phyloP scores from a whole-genome alignment of 1,140 invertebrate species.

The Cydia pomonella region DNA sequence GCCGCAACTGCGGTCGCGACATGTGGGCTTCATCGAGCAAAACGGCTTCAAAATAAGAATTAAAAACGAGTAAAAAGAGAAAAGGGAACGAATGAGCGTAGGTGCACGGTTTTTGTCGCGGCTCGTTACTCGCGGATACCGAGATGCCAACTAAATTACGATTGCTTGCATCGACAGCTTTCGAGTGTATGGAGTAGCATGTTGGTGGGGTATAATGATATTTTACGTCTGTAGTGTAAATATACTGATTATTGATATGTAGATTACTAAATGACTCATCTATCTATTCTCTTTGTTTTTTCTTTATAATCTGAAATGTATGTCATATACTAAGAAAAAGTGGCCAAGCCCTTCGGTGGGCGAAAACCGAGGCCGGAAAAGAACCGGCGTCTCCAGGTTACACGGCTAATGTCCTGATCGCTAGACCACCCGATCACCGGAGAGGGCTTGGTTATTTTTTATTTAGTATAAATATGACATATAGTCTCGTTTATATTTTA shows the following conservation, averaged over 20 bases:
- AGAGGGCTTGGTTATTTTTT: too few species aligned
- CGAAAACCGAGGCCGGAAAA: too few species aligned
- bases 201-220: not conserved
- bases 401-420: too few species aligned
- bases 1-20: constrained; percentile 47
- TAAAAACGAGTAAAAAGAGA: constrained; percentile 46
- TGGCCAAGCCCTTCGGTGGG: too few species aligned
- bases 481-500: too few species aligned
- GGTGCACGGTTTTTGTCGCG: constrained; percentile 50
- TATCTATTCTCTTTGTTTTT: too few species aligned
- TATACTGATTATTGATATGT: not conserved
- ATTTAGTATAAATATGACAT: too few species aligned
- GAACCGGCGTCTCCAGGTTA: too few species aligned
- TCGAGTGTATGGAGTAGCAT: not conserved
- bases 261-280: not conserved
- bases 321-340: too few species aligned
- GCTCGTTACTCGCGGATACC: constrained; percentile 60
- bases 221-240: not conserved
- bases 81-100: constrained; percentile 46
- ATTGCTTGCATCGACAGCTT: constrained; percentile 3
- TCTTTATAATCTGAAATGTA: too few species aligned
- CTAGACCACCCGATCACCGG: too few species aligned
- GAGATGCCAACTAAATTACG: constrained; percentile 59
- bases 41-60: constrained; percentile 54
- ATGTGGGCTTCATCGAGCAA: constrained; percentile 58